Percentiles rank a stretch among this genome's conserved stretches.
phyloP scores from a whole-genome alignment of 2,113 vertebrate genomes.

The Acrocephalus kingi region DNA sequence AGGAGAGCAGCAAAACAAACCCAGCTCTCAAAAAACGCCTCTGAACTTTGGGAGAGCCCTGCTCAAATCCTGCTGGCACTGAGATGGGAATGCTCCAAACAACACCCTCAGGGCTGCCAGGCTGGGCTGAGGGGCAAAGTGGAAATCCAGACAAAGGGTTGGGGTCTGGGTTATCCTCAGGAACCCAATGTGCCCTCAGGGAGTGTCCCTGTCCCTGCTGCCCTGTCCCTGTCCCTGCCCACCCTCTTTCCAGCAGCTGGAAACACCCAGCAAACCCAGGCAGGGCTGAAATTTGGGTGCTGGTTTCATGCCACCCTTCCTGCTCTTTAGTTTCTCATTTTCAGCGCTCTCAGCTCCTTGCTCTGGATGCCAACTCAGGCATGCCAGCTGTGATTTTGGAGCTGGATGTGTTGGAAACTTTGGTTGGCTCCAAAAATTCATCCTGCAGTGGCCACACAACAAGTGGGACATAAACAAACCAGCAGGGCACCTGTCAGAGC shows the following conservation, averaged over 20 bases:
- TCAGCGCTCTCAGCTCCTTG: background rate
- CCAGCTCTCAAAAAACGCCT: background rate
- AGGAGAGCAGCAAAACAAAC: background rate
- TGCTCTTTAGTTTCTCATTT: background rate
- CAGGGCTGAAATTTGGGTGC: background rate
- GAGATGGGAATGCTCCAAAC: background rate
- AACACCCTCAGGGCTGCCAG: background rate
- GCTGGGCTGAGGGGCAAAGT: background rate
- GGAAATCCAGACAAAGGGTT: background rate
- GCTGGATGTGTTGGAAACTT: background rate
- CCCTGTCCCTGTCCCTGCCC: background rate
- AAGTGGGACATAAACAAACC: background rate
- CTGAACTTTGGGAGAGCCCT: background rate
- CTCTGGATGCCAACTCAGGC: background rate
- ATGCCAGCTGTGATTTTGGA: background rate
- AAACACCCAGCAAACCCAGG: background rate
- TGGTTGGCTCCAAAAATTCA: background rate
- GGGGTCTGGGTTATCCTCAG: background rate
- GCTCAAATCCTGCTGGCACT: background rate
- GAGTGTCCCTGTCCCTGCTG: background rate
- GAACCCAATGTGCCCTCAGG: background rate
- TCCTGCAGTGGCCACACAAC: background rate
- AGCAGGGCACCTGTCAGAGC: background rate
- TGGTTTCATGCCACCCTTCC: background rate
- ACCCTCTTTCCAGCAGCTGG: background rate